These are phyloP conservation scores for Aythya baeri DNA, from an alignment of 2,113 vertebrate genomes.

Conservation along the genomic window DNA sequence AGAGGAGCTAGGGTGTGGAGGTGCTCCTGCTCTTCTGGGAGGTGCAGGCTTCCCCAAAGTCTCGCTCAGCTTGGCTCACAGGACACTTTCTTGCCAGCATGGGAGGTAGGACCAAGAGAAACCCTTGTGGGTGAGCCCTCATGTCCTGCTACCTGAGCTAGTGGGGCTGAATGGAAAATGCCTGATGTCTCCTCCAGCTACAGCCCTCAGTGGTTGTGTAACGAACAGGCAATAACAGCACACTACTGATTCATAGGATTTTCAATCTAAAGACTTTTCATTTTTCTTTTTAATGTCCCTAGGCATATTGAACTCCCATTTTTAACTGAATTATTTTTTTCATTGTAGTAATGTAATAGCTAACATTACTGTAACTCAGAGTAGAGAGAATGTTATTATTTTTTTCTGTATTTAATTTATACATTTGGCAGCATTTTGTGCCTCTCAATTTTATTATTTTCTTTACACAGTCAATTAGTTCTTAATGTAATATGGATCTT, in stretches of 20 bases:
- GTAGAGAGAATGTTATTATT: not conserved
- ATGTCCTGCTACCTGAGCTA: not conserved
- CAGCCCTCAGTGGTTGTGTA: not conserved
- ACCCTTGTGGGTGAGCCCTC: not conserved
- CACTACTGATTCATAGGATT: not conserved
- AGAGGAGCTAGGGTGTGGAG: too few species aligned
- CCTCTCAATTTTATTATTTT: not conserved
- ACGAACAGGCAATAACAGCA: not conserved
- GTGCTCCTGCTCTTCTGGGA: too few species aligned
- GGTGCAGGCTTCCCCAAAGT: too few species aligned
- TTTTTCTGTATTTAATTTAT: not conserved
- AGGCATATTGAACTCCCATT: not conserved
- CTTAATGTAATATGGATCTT: not conserved
- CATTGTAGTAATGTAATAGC: not conserved
- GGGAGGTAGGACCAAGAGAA: not conserved
- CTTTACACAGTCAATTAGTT: not conserved
- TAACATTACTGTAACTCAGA: not conserved
- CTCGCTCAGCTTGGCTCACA: too few species aligned
- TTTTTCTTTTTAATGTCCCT: not conserved
- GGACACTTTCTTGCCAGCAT: not conserved
- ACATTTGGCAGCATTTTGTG: not conserved
- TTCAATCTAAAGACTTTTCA: not conserved
- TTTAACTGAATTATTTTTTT: not conserved
- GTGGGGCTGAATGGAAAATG: not conserved
- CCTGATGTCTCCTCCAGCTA: accelerated